These are phyloP conservation scores for Cheilosia vulpina DNA, from an alignment of 2,888 invertebrate species.

Conservation along the genomic window DNA sequence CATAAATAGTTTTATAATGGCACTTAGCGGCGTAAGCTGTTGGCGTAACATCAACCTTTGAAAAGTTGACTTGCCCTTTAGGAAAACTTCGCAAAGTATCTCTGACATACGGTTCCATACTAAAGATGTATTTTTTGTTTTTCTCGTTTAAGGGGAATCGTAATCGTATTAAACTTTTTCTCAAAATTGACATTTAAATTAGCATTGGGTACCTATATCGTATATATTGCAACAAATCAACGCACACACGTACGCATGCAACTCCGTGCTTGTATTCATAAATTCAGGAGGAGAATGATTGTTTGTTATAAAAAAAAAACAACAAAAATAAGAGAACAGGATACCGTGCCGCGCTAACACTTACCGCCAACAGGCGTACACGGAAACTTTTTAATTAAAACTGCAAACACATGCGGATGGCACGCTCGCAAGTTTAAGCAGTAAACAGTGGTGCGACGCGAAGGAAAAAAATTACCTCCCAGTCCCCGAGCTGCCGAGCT, in stretches of 20 bases:
- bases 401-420: slow-evolving; percentile 42
- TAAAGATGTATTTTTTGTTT: not conserved
- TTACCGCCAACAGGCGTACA: slow-evolving; percentile 10
- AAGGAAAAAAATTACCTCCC: slow-evolving; percentile 1
- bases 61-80: slow-evolving; percentile 6
- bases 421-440: slow-evolving; percentile 27
- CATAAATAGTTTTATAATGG: slow-evolving; percentile 45
- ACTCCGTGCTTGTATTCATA: not conserved
- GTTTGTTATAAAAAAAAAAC: not conserved
- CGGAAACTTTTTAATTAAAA: slow-evolving; percentile 56
- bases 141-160: not conserved
- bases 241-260: slow-evolving; percentile 4
- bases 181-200: not conserved
- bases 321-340: not conserved
- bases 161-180: not conserved
- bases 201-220: not conserved
- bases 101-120: not conserved
- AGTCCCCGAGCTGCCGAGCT: not conserved
- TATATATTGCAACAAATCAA: not conserved
- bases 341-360: not conserved
- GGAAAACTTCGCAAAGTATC: slow-evolving; percentile 14
- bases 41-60: not conserved
- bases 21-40: slow-evolving; percentile 18
- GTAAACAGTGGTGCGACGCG: slow-evolving; percentile 6
- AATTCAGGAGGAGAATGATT: slow-evolving; percentile 18